Evolutionary conservation across 2,113 vertebrate species (phyloP).

Genomic region (Hyla sarda): DNA sequence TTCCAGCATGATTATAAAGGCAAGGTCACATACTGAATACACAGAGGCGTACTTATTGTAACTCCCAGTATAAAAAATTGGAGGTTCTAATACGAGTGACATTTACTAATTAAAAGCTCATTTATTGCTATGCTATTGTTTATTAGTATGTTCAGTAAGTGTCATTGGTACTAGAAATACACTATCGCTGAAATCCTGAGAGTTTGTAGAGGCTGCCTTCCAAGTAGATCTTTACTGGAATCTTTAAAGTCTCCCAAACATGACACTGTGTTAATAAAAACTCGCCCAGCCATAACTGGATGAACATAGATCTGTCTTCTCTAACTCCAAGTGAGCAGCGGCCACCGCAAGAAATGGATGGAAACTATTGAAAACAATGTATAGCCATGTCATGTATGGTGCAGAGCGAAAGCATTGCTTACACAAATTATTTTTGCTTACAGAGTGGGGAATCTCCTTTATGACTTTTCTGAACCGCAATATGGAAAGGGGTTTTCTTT

Average conservation of each 20-base stretch:
- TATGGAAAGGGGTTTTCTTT: too few species aligned
- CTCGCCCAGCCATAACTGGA: neutral
- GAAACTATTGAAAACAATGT: neutral
- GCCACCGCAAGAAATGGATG: neutral
- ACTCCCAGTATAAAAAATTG: neutral
- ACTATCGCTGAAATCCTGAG: neutral
- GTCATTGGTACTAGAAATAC: neutral
- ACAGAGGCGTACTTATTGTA: neutral
- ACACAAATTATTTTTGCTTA: too few species aligned
- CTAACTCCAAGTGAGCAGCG: neutral
- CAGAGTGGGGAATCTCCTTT: too few species aligned
- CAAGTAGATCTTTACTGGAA: neutral
- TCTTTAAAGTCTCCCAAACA: neutral
- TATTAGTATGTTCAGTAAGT: neutral
- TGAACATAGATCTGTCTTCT: neutral
- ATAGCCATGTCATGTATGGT: neutral
- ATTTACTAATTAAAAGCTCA: conserved; percentile 4
- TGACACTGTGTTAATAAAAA: neutral
- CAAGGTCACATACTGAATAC: neutral
- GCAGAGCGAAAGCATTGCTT: too few species aligned
- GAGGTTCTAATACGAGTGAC: neutral
- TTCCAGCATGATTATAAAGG: neutral
- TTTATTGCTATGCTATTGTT: neutral
- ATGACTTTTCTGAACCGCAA: too few species aligned
- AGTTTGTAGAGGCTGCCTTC: neutral